phyloP scores from a whole-genome alignment of 2,797 vertebrate species.

The Bucorvus abyssinicus region DNA sequence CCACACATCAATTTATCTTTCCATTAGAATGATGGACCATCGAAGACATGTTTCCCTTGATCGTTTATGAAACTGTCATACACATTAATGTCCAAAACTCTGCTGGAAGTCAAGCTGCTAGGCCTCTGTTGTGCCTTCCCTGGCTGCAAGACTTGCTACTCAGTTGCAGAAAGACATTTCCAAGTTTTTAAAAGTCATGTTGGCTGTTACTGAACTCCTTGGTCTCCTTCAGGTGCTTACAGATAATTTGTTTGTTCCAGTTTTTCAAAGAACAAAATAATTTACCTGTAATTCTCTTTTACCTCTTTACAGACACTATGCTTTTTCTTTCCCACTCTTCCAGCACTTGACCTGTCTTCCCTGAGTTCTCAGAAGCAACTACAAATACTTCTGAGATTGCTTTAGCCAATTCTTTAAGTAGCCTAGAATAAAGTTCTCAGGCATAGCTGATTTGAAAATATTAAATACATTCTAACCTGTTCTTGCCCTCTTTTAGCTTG shows the following conservation, averaged over 20 bases:
- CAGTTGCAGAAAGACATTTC: neutral
- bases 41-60: neutral
- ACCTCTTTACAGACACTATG: neutral
- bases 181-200: neutral
- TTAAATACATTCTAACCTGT: neutral
- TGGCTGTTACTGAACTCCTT: neutral
- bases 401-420: neutral
- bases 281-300: neutral
- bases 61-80: neutral
- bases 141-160: neutral
- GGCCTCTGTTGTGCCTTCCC: neutral
- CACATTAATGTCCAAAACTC: neutral
- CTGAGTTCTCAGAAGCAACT: neutral
- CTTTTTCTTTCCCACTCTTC: neutral
- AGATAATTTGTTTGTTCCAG: neutral
- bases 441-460: neutral
- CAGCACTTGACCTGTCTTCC: neutral
- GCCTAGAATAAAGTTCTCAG: neutral
- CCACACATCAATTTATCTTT: neutral
- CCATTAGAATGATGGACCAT: neutral
- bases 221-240: neutral
- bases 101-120: neutral
- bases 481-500: neutral
- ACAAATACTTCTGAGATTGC: neutral
- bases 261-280: slow-evolving; percentile 20